Evolutionary conservation across 2,113 vertebrate species (phyloP).

Genomic region (Limanda limanda): DNA sequence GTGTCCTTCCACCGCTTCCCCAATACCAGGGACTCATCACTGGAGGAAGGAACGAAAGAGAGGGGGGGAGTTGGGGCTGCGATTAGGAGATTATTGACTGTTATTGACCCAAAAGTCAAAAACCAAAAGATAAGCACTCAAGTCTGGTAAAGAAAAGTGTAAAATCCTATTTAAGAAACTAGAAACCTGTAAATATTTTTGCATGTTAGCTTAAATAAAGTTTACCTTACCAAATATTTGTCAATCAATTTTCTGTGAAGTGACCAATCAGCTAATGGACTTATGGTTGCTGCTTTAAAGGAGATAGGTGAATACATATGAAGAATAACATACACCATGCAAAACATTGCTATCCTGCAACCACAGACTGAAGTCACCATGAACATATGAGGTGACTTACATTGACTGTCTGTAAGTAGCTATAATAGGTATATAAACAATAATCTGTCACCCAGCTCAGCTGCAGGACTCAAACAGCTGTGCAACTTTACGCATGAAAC

Average conservation of each 20-base stretch:
- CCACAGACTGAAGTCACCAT: background rate
- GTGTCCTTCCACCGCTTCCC: conserved; percentile 88
- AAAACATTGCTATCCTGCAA: background rate
- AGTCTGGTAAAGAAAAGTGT: background rate
- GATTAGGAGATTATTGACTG: too few relatives aligned
- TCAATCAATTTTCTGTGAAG: too few relatives aligned
- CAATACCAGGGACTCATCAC: conserved; percentile 60
- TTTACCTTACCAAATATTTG: too few relatives aligned
- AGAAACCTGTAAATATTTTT: background rate
- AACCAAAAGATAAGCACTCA: background rate
- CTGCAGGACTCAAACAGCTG: background rate
- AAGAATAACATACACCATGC: background rate
- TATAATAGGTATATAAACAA: too few relatives aligned
- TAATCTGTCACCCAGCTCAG: background rate
- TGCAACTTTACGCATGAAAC: background rate
- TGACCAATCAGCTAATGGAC: too few relatives aligned
- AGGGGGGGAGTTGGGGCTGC: too few relatives aligned
- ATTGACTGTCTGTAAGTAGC: too few relatives aligned
- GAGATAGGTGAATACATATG: too few relatives aligned
- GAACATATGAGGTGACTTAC: background rate
- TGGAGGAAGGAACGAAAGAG: conserved; percentile 32
- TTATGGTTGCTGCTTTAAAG: too few relatives aligned
- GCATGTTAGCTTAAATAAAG: too few relatives aligned
- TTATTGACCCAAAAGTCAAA: background rate
- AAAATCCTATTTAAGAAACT: too few relatives aligned